Evolutionary conservation across 2,888 invertebrate species (phyloP).

Genomic region (Trichogramma evanescens): DNA sequence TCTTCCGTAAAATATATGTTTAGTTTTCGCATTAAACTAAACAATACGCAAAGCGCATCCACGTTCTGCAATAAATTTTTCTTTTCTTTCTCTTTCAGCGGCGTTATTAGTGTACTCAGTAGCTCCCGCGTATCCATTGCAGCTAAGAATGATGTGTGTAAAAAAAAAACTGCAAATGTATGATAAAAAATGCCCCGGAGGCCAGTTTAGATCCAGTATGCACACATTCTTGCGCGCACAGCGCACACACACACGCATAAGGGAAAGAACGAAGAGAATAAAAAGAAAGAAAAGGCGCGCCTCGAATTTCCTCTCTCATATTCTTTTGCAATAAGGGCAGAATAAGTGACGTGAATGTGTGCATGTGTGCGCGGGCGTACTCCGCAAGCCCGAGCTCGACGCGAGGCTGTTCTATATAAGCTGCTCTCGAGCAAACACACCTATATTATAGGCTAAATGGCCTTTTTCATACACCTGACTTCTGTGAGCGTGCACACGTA

Average conservation of each 20-base stretch:
- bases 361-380: too few species aligned
- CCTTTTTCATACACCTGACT: constrained; percentile 7
- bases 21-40: constrained; percentile 8
- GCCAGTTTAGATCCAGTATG: not conserved
- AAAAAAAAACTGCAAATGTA: too few species aligned
- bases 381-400: too few species aligned
- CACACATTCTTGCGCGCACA: not conserved
- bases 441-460: constrained; percentile 17
- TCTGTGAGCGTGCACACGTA: too few species aligned
- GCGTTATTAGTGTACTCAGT: too few species aligned
- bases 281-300: not conserved
- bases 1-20: constrained; percentile 16
- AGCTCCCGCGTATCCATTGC: too few species aligned
- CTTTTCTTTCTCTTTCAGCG: too few species aligned
- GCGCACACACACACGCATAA: not conserved
- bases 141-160: too few species aligned
- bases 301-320: constrained; percentile 18
- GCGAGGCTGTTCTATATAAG: too few species aligned
- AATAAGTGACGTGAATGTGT: constrained; percentile 16
- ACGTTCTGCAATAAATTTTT: too few species aligned
- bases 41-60: too few species aligned
- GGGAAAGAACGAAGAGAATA: not conserved
- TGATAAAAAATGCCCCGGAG: not conserved
- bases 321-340: constrained; percentile 15
- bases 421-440: constrained; percentile 16